A percentile compares a stretch with the other conserved stretches of the same genome.
Conservation (phyloP, 2,888 invertebrate genomes). For the Junonia oenone region DNA sequence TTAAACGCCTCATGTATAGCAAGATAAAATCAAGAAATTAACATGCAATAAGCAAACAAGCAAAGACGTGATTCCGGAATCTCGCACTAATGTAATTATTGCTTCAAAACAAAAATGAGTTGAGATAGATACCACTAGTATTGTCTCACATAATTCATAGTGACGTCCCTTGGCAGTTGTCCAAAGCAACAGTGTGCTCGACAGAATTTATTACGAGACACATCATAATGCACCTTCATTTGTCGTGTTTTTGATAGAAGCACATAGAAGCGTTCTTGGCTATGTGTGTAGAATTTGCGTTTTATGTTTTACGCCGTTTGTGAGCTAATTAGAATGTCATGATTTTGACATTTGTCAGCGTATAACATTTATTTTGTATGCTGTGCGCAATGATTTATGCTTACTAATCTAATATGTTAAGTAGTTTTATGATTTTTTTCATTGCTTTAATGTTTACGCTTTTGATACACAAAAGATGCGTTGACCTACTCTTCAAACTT, state of each 20-base stretch:
- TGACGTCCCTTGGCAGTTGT: constrained; percentile 36
- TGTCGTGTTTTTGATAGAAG: constrained; percentile 49
- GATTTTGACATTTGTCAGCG: not conserved
- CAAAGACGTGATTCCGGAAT: not conserved
- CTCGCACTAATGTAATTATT: not conserved
- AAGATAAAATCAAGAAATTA: not conserved
- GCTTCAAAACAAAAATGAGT: not conserved
- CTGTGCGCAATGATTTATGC: not conserved
- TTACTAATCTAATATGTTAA: too few relatives aligned
- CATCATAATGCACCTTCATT: constrained; percentile 46
- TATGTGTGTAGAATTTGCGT: not conserved
- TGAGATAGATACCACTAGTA: constrained; percentile 22
- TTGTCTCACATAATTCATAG: constrained; percentile 31
- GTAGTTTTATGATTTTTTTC: too few relatives aligned
- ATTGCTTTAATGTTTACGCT: too few relatives aligned
- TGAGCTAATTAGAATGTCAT: not conserved
- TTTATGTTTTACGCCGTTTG: not conserved
- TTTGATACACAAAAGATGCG: too few relatives aligned
- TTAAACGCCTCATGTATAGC: too few relatives aligned
- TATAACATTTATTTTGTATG: not conserved
- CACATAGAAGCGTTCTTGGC: constrained; percentile 31
- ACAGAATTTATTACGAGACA: constrained; percentile 42
- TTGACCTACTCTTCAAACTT: too few relatives aligned
- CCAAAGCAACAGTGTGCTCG: constrained; percentile 45
- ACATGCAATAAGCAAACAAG: not conserved